These are phyloP conservation scores for Triplophysa tibetana DNA, from an alignment of 2,113 vertebrate genomes.

Conservation along the genomic window DNA sequence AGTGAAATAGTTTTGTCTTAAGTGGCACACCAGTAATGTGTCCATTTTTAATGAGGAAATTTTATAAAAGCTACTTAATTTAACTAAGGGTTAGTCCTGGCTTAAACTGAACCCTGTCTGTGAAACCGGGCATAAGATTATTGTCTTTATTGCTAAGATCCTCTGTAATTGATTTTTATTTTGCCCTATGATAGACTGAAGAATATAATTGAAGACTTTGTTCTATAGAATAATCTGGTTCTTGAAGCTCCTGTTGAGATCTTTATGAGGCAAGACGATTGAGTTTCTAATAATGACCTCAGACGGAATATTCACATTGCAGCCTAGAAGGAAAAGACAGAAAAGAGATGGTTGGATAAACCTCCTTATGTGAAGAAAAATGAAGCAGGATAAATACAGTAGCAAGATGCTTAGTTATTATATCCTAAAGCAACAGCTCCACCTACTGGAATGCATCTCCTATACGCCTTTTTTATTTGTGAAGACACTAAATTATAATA, in stretches of 20 bases:
- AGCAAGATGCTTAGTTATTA: neutral
- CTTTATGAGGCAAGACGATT: slow-evolving; percentile 98
- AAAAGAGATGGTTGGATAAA: neutral
- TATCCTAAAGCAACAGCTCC: slow-evolving; percentile 23
- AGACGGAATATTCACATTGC: slow-evolving; percentile 92
- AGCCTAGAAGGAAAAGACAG: slow-evolving; percentile 73
- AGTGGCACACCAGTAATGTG: no score
- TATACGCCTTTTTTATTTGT: neutral
- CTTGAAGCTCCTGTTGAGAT: slow-evolving; percentile 96
- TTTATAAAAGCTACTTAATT: no score
- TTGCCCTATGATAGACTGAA: no score
- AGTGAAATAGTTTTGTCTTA: no score
- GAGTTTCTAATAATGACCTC: slow-evolving; percentile 98
- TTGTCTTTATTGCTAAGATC: no score
- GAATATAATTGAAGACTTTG: neutral
- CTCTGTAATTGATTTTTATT: neutral
- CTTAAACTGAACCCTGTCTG: no score
- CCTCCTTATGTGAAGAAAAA: neutral
- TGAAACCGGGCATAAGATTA: no score
- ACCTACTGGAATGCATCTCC: slow-evolving; percentile 25
- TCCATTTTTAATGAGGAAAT: no score
- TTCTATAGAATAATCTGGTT: slow-evolving; percentile 96
- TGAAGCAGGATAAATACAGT: slow-evolving; percentile 19
- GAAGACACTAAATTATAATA: no score
- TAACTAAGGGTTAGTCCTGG: no score